Evolutionary conservation across 2,888 invertebrate species (phyloP).

Genomic region (Clunio marinus): DNA sequence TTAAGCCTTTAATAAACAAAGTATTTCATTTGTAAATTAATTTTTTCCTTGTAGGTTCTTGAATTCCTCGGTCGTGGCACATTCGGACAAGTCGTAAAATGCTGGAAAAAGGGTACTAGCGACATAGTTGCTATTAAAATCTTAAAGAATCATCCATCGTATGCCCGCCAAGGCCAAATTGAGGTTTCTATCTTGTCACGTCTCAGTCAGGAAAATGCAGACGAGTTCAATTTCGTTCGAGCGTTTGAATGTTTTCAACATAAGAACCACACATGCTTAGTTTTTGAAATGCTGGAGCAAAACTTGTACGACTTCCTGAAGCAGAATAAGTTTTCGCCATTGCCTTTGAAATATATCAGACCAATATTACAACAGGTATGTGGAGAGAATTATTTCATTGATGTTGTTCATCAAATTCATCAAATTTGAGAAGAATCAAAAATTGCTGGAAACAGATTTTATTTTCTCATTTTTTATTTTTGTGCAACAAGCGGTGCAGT

Average conservation of each 20-base stretch:
- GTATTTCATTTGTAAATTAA: not conserved
- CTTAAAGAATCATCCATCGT: constrained; percentile 99
- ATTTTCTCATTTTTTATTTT: not conserved
- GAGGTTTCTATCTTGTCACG: constrained; percentile 94
- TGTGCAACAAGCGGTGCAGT: not conserved
- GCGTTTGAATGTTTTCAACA: constrained; percentile 99
- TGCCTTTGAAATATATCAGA: constrained; percentile 96
- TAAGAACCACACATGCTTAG: constrained; percentile 98
- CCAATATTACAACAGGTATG: constrained; percentile 96
- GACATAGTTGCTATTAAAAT: constrained; percentile 99
- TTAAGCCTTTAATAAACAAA: no score
- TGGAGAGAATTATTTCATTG: constrained; percentile 16
- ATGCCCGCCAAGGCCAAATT: constrained; percentile 99
- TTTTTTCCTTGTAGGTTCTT: constrained; percentile 65
- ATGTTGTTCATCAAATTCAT: constrained; percentile 22
- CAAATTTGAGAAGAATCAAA: not conserved
- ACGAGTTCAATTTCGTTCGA: constrained; percentile 99
- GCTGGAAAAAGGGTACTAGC: constrained; percentile 99
- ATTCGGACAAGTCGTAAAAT: constrained; percentile 99
- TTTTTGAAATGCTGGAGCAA: constrained; percentile 99
- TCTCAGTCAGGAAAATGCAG: constrained; percentile 94
- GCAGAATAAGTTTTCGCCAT: constrained; percentile 98
- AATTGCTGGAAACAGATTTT: not conserved
- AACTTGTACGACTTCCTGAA: constrained; percentile 99
- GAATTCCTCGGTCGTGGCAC: constrained; percentile 99